These are phyloP conservation scores for Caenorhabditis becei DNA, from an alignment of 2,888 invertebrate genomes.

Conservation along the genomic window DNA sequence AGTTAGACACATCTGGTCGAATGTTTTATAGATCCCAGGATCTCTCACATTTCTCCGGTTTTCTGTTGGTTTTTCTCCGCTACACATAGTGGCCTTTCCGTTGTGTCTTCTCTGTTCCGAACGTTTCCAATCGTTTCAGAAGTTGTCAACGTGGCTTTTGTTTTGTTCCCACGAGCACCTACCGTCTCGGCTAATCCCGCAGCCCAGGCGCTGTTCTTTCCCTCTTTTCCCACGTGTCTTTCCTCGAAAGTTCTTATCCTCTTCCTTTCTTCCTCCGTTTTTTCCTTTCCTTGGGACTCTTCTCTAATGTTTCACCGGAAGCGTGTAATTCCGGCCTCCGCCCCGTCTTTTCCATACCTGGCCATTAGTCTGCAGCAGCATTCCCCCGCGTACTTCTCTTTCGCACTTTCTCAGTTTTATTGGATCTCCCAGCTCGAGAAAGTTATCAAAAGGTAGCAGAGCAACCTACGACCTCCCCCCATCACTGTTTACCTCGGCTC, in stretches of 20 bases:
- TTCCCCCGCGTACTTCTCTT: conserved; percentile 6
- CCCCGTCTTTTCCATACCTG: conserved; percentile 10
- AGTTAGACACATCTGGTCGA: conserved; percentile 20
- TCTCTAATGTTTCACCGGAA: conserved; percentile 34
- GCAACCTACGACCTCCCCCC: not conserved
- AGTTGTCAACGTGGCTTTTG: not conserved
- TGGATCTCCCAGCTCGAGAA: not conserved
- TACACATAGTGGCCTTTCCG: conserved; percentile 18
- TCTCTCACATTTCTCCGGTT: not conserved
- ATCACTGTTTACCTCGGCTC: conserved; percentile 39
- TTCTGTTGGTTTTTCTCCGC: not conserved
- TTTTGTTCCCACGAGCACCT: not conserved
- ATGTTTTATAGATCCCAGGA: conserved; percentile 25
- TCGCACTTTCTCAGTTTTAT: not conserved
- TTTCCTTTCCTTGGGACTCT: conserved; percentile 9
- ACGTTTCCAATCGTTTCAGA: no score
- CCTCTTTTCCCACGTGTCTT: conserved; percentile 22
- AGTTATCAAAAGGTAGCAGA: conserved; percentile 32
- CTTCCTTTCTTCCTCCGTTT: conserved; percentile 29
- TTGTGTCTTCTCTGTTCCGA: not conserved
- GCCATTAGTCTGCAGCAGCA: conserved; percentile 15
- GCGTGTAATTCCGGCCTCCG: conserved; percentile 24
- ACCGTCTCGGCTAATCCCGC: conserved; percentile 18
- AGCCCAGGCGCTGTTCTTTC: conserved; percentile 20
- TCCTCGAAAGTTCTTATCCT: conserved; percentile 19